Percentiles rank a stretch among this genome's conserved stretches.
phyloP scores from a whole-genome alignment of 2,888 invertebrate genomes.

The Lordiphosa fenestrarum region DNA sequence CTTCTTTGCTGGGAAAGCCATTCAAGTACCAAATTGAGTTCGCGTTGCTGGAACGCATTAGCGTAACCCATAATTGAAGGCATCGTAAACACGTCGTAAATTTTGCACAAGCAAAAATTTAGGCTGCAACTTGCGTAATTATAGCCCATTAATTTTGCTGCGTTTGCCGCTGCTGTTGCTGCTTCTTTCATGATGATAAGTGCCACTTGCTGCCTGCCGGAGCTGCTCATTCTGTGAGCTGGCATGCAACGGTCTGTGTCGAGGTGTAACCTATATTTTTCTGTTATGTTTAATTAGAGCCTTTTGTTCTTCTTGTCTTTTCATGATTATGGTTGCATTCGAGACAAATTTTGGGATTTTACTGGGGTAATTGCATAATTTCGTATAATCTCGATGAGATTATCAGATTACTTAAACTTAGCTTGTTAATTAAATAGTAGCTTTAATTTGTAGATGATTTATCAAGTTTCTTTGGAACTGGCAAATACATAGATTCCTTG shows the following conservation, averaged over 20 bases:
- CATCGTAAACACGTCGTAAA: constrained; percentile 78
- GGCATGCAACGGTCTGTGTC: constrained; percentile 39
- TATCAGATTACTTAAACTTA: too few relatives aligned
- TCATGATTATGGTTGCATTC: neutral
- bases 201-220: constrained; percentile 52
- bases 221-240: constrained; percentile 6
- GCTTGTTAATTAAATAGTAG: too few relatives aligned
- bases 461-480: too few relatives aligned
- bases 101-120: constrained; percentile 65
- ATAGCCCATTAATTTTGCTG: constrained; percentile 63
- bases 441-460: too few relatives aligned
- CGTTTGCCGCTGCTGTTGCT: constrained; percentile 17
- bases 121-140: constrained; percentile 67
- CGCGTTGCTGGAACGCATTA: constrained; percentile 68
- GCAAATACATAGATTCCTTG: too few relatives aligned
- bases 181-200: constrained; percentile 61
- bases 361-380: too few relatives aligned
- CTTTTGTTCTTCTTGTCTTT: constrained; percentile 24
- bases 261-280: constrained; percentile 61
- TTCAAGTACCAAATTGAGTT: constrained; percentile 40
- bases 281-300: constrained; percentile 57
- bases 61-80: constrained; percentile 72
- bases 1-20: neutral
- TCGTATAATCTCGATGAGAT: too few relatives aligned
- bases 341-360: too few relatives aligned